Conservation (phyloP, 2,113 vertebrate species). For the Embiotoca jacksoni region DNA sequence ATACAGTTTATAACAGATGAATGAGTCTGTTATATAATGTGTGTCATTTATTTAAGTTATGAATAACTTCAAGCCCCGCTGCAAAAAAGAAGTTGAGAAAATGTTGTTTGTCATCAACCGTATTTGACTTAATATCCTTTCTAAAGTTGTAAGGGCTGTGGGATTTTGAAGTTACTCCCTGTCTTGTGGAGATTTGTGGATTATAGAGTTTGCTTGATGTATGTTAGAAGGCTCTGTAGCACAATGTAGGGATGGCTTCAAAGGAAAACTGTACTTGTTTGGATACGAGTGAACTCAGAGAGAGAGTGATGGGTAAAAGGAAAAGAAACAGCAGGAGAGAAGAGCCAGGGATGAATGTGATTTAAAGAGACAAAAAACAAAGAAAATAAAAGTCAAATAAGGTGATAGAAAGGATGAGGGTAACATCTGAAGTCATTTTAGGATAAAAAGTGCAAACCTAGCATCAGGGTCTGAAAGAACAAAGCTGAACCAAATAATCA, state of each 20-base stretch:
- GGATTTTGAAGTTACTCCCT: not conserved
- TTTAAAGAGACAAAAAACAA: not conserved
- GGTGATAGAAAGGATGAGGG: not conserved
- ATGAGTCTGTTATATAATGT: too few species aligned
- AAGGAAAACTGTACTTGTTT: conserved; percentile 31
- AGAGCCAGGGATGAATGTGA: not conserved
- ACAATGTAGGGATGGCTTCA: conserved; percentile 15
- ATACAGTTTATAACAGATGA: too few species aligned
- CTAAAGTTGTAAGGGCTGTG: not conserved
- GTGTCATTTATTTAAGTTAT: too few species aligned
- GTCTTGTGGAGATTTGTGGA: not conserved
- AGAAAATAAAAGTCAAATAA: not conserved
- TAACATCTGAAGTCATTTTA: not conserved
- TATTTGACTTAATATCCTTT: not conserved
- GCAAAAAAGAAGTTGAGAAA: not conserved
- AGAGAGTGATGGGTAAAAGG: not conserved
- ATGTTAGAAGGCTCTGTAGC: conserved; percentile 19
- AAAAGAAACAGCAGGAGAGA: not conserved
- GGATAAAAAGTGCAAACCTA: not conserved
- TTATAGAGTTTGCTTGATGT: conserved; percentile 13
- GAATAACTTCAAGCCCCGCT: not conserved
- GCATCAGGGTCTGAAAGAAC: too few species aligned
- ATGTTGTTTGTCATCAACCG: not conserved
- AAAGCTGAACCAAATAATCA: too few species aligned
- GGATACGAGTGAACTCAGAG: not conserved